Percentiles rank a stretch among this genome's conserved stretches.
These are phyloP conservation scores for Poecilia gillii DNA, from an alignment of 2,797 vertebrate species.

Conservation along the genomic window DNA sequence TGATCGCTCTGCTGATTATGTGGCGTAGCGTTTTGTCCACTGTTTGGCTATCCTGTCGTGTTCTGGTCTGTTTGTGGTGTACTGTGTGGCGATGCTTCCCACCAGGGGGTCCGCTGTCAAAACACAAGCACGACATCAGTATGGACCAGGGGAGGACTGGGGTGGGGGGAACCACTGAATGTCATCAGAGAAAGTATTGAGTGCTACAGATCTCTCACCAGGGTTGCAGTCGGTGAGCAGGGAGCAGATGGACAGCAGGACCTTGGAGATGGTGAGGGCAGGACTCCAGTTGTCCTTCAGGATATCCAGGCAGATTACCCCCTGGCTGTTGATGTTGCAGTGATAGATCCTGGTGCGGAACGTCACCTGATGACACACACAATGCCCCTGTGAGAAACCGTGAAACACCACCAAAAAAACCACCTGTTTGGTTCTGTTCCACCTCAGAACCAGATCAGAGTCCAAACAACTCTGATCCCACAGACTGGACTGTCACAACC, in stretches of 20 bases:
- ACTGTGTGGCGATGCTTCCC: conserved; percentile 94
- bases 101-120: conserved; percentile 90
- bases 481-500: neutral
- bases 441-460: neutral
- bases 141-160: neutral
- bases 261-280: conserved; percentile 95
- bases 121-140: conserved; percentile 7
- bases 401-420: neutral
- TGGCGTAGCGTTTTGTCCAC: conserved; percentile 80
- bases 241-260: conserved; percentile 84
- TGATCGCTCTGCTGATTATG: neutral
- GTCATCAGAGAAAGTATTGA: neutral
- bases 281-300: conserved; percentile 81
- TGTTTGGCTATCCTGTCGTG: conserved; percentile 98
- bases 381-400: neutral
- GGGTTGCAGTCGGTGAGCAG: conserved; percentile 96
- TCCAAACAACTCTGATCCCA: neutral
- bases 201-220: conserved; percentile 78
- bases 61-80: conserved; percentile 93
- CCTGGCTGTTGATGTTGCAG: conserved; percentile 94
- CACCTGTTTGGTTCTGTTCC: too few relatives aligned
- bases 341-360: conserved; percentile 94
- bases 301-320: conserved; percentile 91
- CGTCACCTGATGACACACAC: conserved; percentile 69
- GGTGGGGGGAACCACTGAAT: neutral